Conservation (phyloP, 2,797 vertebrate species). For the Orestias chungarensis region DNA sequence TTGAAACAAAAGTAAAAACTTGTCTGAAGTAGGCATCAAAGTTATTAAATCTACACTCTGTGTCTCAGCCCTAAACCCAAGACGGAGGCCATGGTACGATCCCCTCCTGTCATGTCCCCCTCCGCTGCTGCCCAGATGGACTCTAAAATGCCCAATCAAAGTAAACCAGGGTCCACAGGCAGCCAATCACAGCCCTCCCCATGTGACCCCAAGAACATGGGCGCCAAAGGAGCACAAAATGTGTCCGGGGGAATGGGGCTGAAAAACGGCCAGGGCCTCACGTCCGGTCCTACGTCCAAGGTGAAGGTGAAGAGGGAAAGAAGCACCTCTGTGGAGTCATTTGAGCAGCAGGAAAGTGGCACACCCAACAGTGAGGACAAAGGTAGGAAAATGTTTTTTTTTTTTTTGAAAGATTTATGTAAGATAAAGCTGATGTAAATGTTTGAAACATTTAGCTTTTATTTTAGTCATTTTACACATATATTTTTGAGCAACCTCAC, state of each 20-base stretch:
- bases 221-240: conserved; percentile 91
- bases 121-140: conserved; percentile 98
- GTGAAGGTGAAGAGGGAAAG: conserved; percentile 97
- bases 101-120: conserved; percentile 99
- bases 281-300: conserved; percentile 93
- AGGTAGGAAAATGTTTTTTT: conserved; percentile 76
- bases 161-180: conserved; percentile 94
- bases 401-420: background rate
- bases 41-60: conserved; percentile 12
- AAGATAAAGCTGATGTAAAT: background rate
- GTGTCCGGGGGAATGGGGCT: conserved; percentile 94
- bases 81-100: conserved; percentile 99
- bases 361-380: conserved; percentile 94
- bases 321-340: conserved; percentile 97
- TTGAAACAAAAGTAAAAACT: background rate
- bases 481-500: background rate
- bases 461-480: background rate
- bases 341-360: conserved; percentile 94
- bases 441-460: background rate
- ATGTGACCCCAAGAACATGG: conserved; percentile 92
- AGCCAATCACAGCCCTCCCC: conserved; percentile 98
- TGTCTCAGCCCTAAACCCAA: conserved; percentile 95
- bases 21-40: background rate
- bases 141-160: conserved; percentile 99
- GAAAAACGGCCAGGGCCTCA: conserved; percentile 91